Conservation (phyloP, 2,113 vertebrate species). For the Ciconia stormi region DNA sequence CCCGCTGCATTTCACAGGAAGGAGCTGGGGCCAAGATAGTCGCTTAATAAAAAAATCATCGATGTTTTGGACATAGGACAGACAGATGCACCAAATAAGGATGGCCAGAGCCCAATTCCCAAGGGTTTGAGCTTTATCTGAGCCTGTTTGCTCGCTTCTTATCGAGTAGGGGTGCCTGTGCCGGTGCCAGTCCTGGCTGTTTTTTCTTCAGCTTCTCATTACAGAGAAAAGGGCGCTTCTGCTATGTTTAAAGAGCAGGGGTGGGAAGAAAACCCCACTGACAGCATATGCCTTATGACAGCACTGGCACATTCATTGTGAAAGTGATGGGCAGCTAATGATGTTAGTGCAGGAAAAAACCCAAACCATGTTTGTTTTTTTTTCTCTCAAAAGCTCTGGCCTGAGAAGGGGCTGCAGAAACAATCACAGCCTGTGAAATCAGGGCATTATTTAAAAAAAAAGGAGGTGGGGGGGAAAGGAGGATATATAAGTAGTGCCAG, state of each 20-base stretch:
- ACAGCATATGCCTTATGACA: not conserved
- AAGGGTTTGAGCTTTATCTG: not conserved
- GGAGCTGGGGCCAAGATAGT: not conserved
- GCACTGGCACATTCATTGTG: not conserved
- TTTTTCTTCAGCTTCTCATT: not conserved
- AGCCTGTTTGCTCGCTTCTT: not conserved
- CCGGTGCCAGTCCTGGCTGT: not conserved
- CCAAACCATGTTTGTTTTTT: not conserved
- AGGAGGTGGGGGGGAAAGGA: not conserved
- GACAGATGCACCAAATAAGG: not conserved
- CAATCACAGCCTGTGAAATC: not conserved
- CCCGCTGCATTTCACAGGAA: not conserved
- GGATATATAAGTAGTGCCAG: not conserved
- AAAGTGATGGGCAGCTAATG: slow-evolving; percentile 33
- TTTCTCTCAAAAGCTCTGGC: not conserved
- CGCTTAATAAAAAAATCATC: not conserved
- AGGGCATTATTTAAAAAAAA: not conserved
- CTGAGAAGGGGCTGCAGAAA: slow-evolving; percentile 15
- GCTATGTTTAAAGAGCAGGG: not conserved
- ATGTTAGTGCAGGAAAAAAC: not conserved
- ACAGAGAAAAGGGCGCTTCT: slow-evolving; percentile 11
- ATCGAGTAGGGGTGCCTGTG: not conserved
- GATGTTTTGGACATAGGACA: not conserved
- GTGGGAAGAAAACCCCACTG: not conserved
- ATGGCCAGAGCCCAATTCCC: not conserved